Conservation (phyloP, 1,140 invertebrate species). For the Drosophila ercepeae region DNA sequence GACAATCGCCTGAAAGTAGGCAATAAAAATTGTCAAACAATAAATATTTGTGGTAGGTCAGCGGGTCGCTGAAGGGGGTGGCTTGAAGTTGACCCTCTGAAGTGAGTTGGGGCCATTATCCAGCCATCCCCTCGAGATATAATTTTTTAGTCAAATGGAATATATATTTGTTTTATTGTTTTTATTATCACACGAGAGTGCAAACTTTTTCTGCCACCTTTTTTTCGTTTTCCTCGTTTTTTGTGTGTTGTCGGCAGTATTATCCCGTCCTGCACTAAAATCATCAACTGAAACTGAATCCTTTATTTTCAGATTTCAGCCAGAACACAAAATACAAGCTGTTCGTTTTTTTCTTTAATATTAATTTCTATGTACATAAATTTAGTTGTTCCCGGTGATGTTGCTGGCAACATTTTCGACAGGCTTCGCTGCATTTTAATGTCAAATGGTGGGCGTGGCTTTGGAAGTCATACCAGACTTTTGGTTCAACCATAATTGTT, state of each 20-base stretch:
- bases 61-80: constrained; percentile 19
- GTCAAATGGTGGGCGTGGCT: constrained; percentile 10
- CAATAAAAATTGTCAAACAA: constrained; percentile 80
- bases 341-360: constrained; percentile 54
- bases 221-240: too few species aligned
- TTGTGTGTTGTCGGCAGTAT: constrained; percentile 20
- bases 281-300: constrained; percentile 16
- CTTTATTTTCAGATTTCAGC: constrained; percentile 4
- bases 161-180: constrained; percentile 53
- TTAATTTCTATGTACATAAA: constrained; percentile 80
- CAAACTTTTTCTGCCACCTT: constrained; percentile 29
- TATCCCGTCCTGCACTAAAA: constrained; percentile 22
- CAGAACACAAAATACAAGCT: constrained; percentile 15
- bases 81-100: constrained; percentile 1
- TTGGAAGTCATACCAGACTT: neutral
- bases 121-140: constrained; percentile 7
- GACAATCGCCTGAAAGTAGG: constrained; percentile 62
- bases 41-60: constrained; percentile 71
- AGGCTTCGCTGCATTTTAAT: constrained; percentile 70
- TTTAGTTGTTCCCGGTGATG: constrained; percentile 59
- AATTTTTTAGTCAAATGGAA: constrained; percentile 40
- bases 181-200: constrained; percentile 43
- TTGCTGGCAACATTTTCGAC: constrained; percentile 55
- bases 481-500: neutral
- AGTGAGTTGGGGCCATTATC: constrained; percentile 10